Evolutionary conservation across 2,797 vertebrate species (phyloP).

Genomic region (Spondyliosoma cantharus): DNA sequence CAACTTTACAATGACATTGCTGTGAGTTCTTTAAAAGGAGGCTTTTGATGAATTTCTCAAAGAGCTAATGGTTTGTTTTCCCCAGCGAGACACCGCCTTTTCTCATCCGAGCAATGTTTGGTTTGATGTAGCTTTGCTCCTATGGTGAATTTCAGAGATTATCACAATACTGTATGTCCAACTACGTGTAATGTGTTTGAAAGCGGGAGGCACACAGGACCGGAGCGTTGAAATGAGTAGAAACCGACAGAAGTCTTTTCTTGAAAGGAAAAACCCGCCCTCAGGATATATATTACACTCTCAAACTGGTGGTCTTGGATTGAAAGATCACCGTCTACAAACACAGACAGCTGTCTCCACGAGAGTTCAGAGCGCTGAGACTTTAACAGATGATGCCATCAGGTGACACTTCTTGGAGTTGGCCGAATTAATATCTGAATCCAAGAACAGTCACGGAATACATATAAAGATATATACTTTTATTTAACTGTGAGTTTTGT

Average conservation of each 20-base stretch:
- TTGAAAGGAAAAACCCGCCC: conserved; percentile 48
- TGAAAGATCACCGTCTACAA: conserved; percentile 30
- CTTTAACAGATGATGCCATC: conserved; percentile 61
- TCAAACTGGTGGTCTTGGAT: conserved; percentile 49
- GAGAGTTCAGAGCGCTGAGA: conserved; percentile 32
- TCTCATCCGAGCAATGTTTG: conserved; percentile 32
- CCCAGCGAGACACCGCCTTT: conserved; percentile 39
- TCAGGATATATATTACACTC: conserved; percentile 26
- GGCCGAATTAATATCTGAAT: conserved; percentile 27
- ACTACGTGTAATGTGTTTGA: conserved; percentile 38
- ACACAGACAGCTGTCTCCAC: conserved; percentile 32
- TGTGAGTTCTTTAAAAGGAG: conserved; percentile 53
- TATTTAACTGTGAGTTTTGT: background rate
- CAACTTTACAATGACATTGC: conserved; percentile 66
- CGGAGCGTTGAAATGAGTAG: conserved; percentile 33
- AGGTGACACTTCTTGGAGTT: conserved; percentile 47
- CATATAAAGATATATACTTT: background rate
- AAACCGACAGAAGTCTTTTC: conserved; percentile 44
- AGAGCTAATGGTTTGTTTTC: conserved; percentile 75
- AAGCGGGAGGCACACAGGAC: conserved; percentile 27
- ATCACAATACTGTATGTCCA: conserved; percentile 51
- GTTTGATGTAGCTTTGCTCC: conserved; percentile 62
- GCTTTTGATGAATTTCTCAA: conserved; percentile 73
- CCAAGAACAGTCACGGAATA: background rate
- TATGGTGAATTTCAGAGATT: conserved; percentile 51